Percentiles rank a stretch among this genome's conserved stretches.
Evolutionary conservation across 2,113 vertebrate genomes (phyloP).

Genomic region (Echinops telfairi): DNA sequence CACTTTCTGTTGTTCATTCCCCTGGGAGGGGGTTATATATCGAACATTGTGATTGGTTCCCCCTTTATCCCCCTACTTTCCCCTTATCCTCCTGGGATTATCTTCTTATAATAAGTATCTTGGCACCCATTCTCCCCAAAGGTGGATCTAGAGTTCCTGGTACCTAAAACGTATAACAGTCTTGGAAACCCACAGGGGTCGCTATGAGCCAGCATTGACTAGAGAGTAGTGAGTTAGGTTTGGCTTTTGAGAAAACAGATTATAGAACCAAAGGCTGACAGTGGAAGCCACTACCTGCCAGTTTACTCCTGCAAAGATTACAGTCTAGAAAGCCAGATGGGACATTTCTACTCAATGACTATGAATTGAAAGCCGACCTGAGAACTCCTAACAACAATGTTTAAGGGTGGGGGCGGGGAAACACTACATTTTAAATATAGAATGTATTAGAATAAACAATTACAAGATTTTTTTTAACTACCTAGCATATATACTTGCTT

Average conservation of each 20-base stretch:
- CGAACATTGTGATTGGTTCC: no score
- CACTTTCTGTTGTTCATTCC: no score
- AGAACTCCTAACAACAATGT: neutral
- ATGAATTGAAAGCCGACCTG: neutral
- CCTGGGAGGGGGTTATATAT: no score
- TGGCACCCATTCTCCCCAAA: neutral
- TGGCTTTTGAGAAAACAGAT: neutral
- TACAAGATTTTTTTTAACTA: neutral
- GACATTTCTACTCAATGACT: no score
- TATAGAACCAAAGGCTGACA: neutral
- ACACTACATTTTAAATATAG: neutral
- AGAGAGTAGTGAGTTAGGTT: no score
- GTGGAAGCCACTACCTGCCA: neutral
- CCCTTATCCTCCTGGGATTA: no score
- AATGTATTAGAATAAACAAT: slow-evolving; percentile 34
- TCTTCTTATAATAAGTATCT: neutral
- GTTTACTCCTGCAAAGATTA: neutral
- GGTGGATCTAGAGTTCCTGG: neutral
- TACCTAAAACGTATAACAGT: neutral
- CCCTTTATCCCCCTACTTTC: no score
- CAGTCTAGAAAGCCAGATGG: neutral
- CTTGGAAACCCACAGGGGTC: neutral
- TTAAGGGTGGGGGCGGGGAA: neutral
- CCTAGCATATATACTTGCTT: no score
- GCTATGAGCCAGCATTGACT: no score